Evolutionary conservation across 23 tunicate genomes (phyloP), one percentile per base, ranked within the genome.

Genomic region (Ciona savignyi): DNA sequence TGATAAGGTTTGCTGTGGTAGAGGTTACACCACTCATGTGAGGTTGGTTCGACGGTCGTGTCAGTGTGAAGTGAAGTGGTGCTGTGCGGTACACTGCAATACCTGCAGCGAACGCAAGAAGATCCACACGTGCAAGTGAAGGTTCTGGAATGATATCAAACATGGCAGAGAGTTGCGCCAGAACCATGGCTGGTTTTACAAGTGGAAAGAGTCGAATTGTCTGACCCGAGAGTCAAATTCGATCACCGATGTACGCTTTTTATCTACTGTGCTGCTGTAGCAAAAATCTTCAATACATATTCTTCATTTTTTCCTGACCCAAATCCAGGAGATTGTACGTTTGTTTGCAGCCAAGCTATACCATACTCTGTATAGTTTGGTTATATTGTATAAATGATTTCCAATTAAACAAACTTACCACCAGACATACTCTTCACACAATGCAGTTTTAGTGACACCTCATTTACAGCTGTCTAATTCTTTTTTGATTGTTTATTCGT

Each of bases 71-170:
- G 87, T 88, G 25, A 71, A 80, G 32, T 88, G 96, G 96, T 88
- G 96, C 66, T 88, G 96, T 76, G 76, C 72, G 33, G 87, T 88
- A 2, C 79, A 88, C 33, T 88, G 96, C 79, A 77, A 82, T 26
- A 82, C 86, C 1, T 88, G 96, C 71, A 77, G 75, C 0, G 96
- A 88, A 66, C 51, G 80, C 67, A 88, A 74, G 51, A 72, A 65
- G 27, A 76, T 88, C 23, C 84, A 84, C 56, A 88, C 96, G 3
- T 88, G 96, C 75, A 77, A 71, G 56, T 88, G 80, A 86, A 15
- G 15, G 9, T 15, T 42, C 56, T 42, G 9, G 56, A 42, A 9
- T 6, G 9, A 9, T 42, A 6, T 42, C 15, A 6, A 6, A 42
- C 56, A 42, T 15, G 56, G 56, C 15, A 9, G 56, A 42, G n/a